Evolutionary conservation across 1,140 invertebrate genomes (phyloP), one percentile per base, ranked within the genome.

Genomic region (Diploscapter pachys): DNA sequence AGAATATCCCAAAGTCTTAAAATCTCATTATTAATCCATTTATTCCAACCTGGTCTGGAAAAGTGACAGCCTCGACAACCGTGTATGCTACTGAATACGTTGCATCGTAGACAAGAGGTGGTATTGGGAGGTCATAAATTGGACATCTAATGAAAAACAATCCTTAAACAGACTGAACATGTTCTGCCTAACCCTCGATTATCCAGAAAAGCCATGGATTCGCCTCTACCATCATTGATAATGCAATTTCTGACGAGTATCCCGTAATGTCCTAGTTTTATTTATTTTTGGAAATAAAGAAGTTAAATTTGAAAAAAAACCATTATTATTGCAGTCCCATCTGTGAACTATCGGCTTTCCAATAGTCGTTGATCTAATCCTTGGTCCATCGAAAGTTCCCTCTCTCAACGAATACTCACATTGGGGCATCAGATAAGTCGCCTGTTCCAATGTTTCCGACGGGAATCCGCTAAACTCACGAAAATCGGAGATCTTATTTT

Each of bases 181-280:
- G 81, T 80, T 63, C 80, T 65, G 5, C 76, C 80, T 31, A 31
- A 31, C 31, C 80, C 65, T 82, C 81, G 13, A 81, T 11, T 50
- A 81, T 71, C 48, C 56, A 63, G 54, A 74, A 57, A 49, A 71
- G 62, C 50, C 56, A 55, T 8, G 8, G 6, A 6, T 48, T 51
- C 51, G 3, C 57, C 64, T 9, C 71, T 77, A n/a, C 81, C 81
- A 62, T 83, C 81, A 13, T 59, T 81, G 5, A 81, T 81, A 8
- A 73, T 8, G 62, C 80, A 81, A 55, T 81, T 81, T 61, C 81
- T 82, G 5, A 81, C 81, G 55, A 81, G 59, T 77, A 81, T 81
- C 5, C 80, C 80, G 68, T 76, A 83, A 48, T 81, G 69, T 5
- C 78, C 80, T 82, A 53, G 51, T 80, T 31, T 31, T 31, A 31